phyloP scores from a whole-genome alignment of 2,797 vertebrate genomes.

The Phalanger gymnotis region DNA sequence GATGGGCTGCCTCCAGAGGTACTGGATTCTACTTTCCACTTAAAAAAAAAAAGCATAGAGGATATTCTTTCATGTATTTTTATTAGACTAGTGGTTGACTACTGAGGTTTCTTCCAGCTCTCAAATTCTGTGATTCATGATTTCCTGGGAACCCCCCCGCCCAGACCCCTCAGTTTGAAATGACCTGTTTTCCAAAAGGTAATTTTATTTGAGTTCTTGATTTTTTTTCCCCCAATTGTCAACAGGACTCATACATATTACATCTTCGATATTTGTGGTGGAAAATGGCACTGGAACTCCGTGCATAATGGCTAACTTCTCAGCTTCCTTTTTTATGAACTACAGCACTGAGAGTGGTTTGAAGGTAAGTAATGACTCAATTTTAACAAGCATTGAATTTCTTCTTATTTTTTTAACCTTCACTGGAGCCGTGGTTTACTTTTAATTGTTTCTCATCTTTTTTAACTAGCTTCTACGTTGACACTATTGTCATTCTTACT shows the following conservation, averaged over 20 bases:
- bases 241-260: constrained; percentile 81
- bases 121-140: background rate
- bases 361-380: constrained; percentile 72
- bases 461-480: accelerated
- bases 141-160: background rate
- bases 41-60: background rate
- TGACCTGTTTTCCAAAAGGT: background rate
- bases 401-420: background rate
- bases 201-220: background rate
- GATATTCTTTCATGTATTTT: background rate
- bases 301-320: constrained; percentile 92
- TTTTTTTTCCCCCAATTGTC: constrained; percentile 51
- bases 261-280: constrained; percentile 90
- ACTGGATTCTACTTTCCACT: background rate
- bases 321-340: constrained; percentile 86
- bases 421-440: background rate
- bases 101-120: background rate
- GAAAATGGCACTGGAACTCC: constrained; percentile 84
- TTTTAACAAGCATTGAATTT: background rate
- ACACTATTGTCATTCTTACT: background rate
- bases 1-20: background rate
- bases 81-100: background rate
- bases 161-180: background rate
- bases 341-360: constrained; percentile 79
- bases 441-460: background rate